A percentile compares a stretch with the other conserved stretches of the same genome.
These are phyloP conservation scores for Hydrochoerus hydrochaeris DNA, from an alignment of 2,113 vertebrate species.

Conservation along the genomic window DNA sequence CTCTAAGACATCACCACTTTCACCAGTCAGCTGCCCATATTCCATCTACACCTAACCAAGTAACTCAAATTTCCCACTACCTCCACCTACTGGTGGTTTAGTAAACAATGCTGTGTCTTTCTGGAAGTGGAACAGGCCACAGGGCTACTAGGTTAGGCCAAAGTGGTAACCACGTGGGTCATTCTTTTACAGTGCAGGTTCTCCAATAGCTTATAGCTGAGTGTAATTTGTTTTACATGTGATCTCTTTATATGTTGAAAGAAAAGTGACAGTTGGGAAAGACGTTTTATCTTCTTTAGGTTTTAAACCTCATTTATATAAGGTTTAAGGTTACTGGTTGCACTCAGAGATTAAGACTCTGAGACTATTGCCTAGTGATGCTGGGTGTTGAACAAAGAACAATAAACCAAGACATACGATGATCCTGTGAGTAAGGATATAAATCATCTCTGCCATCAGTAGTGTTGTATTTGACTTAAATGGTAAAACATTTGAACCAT, in stretches of 20 bases:
- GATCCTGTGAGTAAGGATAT: neutral
- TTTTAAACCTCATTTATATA: neutral
- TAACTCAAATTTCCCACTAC: neutral
- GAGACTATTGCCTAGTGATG: neutral
- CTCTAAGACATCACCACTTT: neutral
- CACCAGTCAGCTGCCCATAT: too few relatives aligned
- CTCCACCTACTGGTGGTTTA: slow-evolving; percentile 37
- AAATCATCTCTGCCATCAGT: neutral
- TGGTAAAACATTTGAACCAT: neutral
- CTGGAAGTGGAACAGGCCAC: rapidly evolving
- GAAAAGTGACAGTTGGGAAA: neutral
- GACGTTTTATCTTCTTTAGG: neutral
- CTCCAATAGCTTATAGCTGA: rapidly evolving
- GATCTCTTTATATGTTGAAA: neutral
- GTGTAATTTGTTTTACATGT: neutral
- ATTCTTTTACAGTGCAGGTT: neutral
- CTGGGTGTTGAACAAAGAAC: neutral
- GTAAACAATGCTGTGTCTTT: neutral
- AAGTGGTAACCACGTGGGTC: neutral
- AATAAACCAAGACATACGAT: neutral
- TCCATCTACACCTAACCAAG: neutral
- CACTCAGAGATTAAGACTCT: neutral
- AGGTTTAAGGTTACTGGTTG: neutral
- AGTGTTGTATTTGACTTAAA: neutral
- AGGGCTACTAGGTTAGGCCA: neutral